A percentile compares a stretch with the other conserved stretches of the same genome.
Evolutionary conservation across 2,888 invertebrate species (phyloP).

Genomic region (Andrena flavipes): DNA sequence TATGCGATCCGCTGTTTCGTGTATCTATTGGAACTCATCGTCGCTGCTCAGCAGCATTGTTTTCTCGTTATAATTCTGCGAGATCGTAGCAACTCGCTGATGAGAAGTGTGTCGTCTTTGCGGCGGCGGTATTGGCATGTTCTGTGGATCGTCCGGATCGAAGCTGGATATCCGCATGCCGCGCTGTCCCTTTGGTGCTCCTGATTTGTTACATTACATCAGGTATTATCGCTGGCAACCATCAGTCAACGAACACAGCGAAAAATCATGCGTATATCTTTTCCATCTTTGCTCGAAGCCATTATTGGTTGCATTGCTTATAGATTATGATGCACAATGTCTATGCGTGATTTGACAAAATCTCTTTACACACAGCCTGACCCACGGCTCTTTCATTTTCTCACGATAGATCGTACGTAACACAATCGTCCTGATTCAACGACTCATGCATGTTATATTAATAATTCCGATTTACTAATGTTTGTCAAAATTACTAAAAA

Average conservation of each 20-base stretch:
- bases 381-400: slow-evolving; percentile 37
- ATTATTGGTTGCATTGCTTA: slow-evolving; percentile 37
- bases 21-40: slow-evolving; percentile 94
- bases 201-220: slow-evolving; percentile 78
- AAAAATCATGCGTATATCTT: slow-evolving; percentile 44
- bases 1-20: slow-evolving; percentile 30
- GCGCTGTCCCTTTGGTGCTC: slow-evolving; percentile 88
- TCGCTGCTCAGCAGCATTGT: slow-evolving; percentile 98
- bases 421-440: slow-evolving; percentile 27
- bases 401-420: slow-evolving; percentile 37
- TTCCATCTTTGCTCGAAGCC: slow-evolving; percentile 27
- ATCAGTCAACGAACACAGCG: slow-evolving; percentile 36
- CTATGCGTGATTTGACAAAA: slow-evolving; percentile 26
- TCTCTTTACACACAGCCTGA: slow-evolving; percentile 28
- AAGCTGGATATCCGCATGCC: slow-evolving; percentile 89
- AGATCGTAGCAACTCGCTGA: slow-evolving; percentile 92
- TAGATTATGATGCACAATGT: slow-evolving; percentile 30
- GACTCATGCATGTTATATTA: slow-evolving; percentile 60
- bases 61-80: slow-evolving; percentile 97
- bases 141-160: slow-evolving; percentile 89
- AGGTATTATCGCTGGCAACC: slow-evolving; percentile 59
- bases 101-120: slow-evolving; percentile 86
- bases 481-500: slow-evolving; percentile 18
- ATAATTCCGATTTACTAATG: slow-evolving; percentile 41
- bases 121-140: slow-evolving; percentile 82